phyloP scores from a whole-genome alignment of 2,113 vertebrate genomes.

The Gallinago media region DNA sequence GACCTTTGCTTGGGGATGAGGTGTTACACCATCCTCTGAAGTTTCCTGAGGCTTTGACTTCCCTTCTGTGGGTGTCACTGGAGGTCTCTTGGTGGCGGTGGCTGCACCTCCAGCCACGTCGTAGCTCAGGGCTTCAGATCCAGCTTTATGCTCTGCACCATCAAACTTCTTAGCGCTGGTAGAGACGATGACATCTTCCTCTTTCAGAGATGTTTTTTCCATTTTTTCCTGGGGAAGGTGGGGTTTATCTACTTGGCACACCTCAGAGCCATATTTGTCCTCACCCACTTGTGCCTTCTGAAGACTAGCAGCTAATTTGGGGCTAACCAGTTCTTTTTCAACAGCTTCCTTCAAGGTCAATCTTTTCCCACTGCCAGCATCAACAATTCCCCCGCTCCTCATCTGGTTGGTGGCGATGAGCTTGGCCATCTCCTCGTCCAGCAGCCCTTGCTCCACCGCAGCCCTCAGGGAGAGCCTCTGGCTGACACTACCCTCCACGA shows the following conservation, averaged over 20 bases:
- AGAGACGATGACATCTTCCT: background rate
- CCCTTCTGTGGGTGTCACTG: rapidly evolving
- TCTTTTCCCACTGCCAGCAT: constrained; percentile 70
- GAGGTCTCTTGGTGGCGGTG: background rate
- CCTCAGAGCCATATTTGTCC: background rate
- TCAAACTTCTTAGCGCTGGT: background rate
- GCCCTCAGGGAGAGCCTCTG: constrained; percentile 78
- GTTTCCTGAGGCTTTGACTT: background rate
- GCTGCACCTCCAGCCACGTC: background rate
- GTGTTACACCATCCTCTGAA: background rate
- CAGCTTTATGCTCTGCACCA: background rate
- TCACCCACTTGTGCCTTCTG: background rate
- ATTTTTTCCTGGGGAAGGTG: background rate
- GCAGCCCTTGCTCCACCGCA: constrained; percentile 77
- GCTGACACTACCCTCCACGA: constrained; percentile 83
- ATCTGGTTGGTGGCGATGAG: constrained; percentile 83
- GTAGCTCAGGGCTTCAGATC: rapidly evolving
- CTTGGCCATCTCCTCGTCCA: constrained; percentile 80
- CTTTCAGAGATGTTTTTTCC: background rate
- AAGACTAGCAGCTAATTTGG: constrained; percentile 74
- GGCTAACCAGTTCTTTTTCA: constrained; percentile 74
- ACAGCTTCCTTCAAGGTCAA: constrained; percentile 80
- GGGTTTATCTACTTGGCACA: background rate
- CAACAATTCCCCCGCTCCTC: constrained; percentile 81
- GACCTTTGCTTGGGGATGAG: background rate